Percentiles rank a stretch among this genome's conserved stretches.
Conservation (phyloP, 1,140 invertebrate genomes). For the Anadara kagoshimensis region DNA sequence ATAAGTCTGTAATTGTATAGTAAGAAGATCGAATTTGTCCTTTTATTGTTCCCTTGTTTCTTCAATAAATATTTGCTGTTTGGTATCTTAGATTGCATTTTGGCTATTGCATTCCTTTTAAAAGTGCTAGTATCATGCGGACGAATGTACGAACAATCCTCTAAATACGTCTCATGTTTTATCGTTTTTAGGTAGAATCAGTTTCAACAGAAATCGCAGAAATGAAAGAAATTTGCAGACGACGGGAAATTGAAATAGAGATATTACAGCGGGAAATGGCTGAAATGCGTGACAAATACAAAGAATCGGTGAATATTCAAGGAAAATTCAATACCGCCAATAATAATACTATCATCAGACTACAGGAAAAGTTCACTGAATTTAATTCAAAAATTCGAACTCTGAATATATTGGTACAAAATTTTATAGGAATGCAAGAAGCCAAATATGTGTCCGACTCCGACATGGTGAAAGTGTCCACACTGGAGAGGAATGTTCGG, state of each 20-base stretch:
- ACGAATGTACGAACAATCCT: no score
- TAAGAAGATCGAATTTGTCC: no score
- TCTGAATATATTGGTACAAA: slow-evolving; percentile 10
- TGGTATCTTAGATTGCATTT: no score
- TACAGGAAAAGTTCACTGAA: slow-evolving; percentile 27
- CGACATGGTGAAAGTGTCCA: slow-evolving; percentile 19
- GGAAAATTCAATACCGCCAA: slow-evolving; percentile 41
- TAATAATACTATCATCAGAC: slow-evolving; percentile 32
- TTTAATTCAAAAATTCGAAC: slow-evolving; percentile 31
- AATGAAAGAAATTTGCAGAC: no score
- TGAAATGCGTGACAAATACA: slow-evolving; percentile 26
- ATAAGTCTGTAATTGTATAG: no score
- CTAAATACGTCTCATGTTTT: no score
- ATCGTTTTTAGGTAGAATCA: no score
- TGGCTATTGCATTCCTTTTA: no score
- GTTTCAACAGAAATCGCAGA: no score
- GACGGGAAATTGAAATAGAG: slow-evolving; percentile 22
- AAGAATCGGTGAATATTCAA: slow-evolving; percentile 26
- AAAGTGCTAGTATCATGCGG: no score
- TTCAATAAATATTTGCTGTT: no score
- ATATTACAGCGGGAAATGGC: slow-evolving; percentile 19
- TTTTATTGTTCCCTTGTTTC: no score
- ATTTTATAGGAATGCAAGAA: slow-evolving; percentile 1
- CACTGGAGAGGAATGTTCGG: slow-evolving; percentile 24
- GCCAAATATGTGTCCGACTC: neutral